A percentile compares a stretch with the other conserved stretches of the same genome.
Evolutionary conservation across 2,113 vertebrate species (phyloP).

Genomic region (Piaya cayana): DNA sequence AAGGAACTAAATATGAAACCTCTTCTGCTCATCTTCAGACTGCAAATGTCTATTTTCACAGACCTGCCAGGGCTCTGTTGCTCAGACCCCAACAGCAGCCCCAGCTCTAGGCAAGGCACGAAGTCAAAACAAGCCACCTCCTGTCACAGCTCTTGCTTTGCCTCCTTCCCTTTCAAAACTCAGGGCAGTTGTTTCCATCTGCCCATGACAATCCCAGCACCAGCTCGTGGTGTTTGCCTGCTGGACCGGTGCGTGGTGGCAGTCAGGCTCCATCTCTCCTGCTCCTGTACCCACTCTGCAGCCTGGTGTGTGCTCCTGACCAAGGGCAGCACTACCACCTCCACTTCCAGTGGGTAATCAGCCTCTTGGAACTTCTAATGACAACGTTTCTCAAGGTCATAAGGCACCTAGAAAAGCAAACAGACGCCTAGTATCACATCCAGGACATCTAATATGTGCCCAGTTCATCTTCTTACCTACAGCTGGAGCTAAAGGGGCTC

Average conservation of each 20-base stretch:
- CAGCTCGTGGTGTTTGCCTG: accelerated
- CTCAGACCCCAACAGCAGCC: background rate
- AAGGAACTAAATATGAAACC: background rate
- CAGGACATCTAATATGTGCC: background rate
- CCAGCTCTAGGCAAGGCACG: background rate
- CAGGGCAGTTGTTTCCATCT: background rate
- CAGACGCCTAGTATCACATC: background rate
- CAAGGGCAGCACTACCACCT: background rate
- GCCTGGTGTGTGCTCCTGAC: accelerated
- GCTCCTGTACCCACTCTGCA: accelerated
- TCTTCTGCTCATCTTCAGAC: background rate
- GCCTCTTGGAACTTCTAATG: background rate
- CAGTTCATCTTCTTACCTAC: background rate
- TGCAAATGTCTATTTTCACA: background rate
- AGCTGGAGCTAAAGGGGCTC: background rate
- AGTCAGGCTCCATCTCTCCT: background rate
- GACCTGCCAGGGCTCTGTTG: background rate
- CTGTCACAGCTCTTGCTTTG: background rate
- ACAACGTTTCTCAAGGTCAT: background rate
- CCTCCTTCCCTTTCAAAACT: background rate
- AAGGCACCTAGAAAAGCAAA: background rate
- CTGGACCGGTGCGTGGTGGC: accelerated
- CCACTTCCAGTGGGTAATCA: accelerated
- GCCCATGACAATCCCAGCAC: background rate
- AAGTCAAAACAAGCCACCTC: background rate